A percentile compares a stretch with the other conserved stretches of the same genome.
Evolutionary conservation across 1,140 invertebrate species (phyloP).

Genomic region (Sitophilus oryzae): DNA sequence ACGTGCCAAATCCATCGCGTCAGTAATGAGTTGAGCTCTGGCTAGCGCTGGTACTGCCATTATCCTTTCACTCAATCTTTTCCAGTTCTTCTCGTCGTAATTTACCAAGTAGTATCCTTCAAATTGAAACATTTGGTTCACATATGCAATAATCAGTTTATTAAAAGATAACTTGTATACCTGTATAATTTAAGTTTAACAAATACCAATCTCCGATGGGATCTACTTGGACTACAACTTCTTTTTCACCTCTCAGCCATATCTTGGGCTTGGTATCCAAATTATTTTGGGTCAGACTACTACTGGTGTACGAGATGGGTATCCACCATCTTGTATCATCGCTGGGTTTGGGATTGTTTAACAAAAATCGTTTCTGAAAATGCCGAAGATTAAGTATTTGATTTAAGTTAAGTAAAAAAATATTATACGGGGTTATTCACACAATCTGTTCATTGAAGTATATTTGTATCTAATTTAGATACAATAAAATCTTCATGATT

Average conservation of each 20-base stretch:
- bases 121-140: too few relatives aligned
- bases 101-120: slow-evolving; percentile 68
- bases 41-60: slow-evolving; percentile 52
- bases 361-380: slow-evolving; percentile 50
- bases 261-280: slow-evolving; percentile 36
- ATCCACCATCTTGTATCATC: slow-evolving; percentile 48
- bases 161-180: too few relatives aligned
- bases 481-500: too few relatives aligned
- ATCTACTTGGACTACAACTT: slow-evolving; percentile 25
- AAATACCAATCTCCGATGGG: slow-evolving; percentile 35
- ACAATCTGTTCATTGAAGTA: too few relatives aligned
- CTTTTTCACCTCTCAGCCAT: slow-evolving; percentile 34
- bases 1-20: slow-evolving; percentile 70
- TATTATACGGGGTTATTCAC: too few relatives aligned
- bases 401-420: slow-evolving; percentile 5
- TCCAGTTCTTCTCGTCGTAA: slow-evolving; percentile 66
- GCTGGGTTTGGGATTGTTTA: slow-evolving; percentile 22
- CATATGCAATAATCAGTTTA: too few relatives aligned
- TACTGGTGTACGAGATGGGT: slow-evolving; percentile 52
- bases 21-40: slow-evolving; percentile 74
- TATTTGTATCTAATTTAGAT: too few relatives aligned
- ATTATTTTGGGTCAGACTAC: slow-evolving; percentile 40
- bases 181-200: slow-evolving; percentile 39
- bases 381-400: slow-evolving; percentile 16
- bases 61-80: slow-evolving; percentile 52